These are phyloP conservation scores for Felis chaus DNA, from an alignment of 2,113 vertebrate genomes.

Conservation along the genomic window DNA sequence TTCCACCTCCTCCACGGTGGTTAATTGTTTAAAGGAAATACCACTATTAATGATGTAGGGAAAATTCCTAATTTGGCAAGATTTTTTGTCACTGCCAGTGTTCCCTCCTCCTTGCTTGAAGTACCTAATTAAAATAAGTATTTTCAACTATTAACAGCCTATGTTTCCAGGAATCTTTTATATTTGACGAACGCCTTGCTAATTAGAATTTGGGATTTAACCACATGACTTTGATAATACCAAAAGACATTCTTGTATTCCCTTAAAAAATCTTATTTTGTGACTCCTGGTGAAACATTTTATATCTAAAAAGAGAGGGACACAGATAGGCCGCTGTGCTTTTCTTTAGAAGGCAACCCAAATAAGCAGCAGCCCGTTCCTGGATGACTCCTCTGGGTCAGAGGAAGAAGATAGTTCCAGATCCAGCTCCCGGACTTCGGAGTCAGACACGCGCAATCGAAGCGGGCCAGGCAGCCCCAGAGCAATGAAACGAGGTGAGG, in stretches of 20 bases:
- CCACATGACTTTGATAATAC: neutral
- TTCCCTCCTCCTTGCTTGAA: constrained; percentile 50
- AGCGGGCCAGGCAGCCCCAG: constrained; percentile 91
- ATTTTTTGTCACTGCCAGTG: constrained; percentile 62
- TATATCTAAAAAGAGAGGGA: neutral
- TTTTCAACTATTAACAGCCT: neutral
- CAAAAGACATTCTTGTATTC: neutral
- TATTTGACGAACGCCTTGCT: constrained; percentile 17
- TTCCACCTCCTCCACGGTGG: neutral
- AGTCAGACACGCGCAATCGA: constrained; percentile 89
- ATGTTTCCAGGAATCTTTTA: constrained; percentile 29
- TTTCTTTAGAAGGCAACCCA: constrained; percentile 94
- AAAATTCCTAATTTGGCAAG: constrained; percentile 66
- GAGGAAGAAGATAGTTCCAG: constrained; percentile 93
- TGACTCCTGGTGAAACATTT: neutral
- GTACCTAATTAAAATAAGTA: constrained; percentile 58
- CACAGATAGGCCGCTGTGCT: constrained; percentile 48
- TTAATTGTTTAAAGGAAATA: constrained; percentile 74
- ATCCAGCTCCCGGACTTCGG: constrained; percentile 90
- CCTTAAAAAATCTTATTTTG: neutral
- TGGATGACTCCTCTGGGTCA: constrained; percentile 93
- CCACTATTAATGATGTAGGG: constrained; percentile 49
- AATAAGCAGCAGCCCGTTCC: constrained; percentile 92
- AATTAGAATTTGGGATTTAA: constrained; percentile 40
- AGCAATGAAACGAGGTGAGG: constrained; percentile 93